phyloP scores from a whole-genome alignment of 53 echinoderm and acorn worm genomes.

The Patiria pectinifera region DNA sequence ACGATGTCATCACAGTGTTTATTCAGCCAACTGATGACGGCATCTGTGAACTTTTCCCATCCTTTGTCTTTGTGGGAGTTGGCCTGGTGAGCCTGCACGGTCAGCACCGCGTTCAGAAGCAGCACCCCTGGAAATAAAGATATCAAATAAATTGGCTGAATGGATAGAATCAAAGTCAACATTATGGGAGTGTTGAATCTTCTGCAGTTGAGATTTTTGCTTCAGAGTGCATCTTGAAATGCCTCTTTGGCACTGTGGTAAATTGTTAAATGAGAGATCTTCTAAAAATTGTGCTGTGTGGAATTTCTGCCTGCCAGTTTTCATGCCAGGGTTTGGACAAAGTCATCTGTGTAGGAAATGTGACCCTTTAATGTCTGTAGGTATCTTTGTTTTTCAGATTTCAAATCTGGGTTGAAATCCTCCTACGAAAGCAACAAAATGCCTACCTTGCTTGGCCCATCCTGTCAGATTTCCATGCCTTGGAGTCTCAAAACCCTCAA shows the following conservation, averaged over 20 bases:
- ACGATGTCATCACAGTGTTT: conserved; percentile 77
- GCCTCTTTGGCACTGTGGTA: too few species aligned
- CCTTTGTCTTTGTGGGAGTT: conserved; percentile 97
- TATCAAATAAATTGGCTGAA: too few species aligned
- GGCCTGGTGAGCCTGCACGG: conserved; percentile 85
- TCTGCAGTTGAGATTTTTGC: too few species aligned
- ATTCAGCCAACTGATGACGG: conserved; percentile 92
- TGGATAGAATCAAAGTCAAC: too few species aligned
- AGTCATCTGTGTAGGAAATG: too few species aligned
- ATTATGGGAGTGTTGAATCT: not conserved
- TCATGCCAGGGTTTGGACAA: too few species aligned
- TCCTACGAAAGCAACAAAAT: not conserved
- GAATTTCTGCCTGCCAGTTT: too few species aligned
- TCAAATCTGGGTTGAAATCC: not conserved
- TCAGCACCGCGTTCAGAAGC: conserved; percentile 90
- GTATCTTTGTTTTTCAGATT: not conserved
- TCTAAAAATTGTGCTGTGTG: too few species aligned
- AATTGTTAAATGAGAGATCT: too few species aligned
- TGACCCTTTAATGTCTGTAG: too few species aligned
- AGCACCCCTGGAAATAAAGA: conserved; percentile 74
- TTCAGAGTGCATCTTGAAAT: too few species aligned
- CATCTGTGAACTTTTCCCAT: conserved; percentile 93
- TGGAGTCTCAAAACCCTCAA: conserved; percentile 83
- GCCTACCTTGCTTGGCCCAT: conserved; percentile 94
- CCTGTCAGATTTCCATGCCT: conserved; percentile 85